These are phyloP conservation scores for Rhagonycha lutea DNA, from an alignment of 2,888 invertebrate genomes.

Conservation along the genomic window DNA sequence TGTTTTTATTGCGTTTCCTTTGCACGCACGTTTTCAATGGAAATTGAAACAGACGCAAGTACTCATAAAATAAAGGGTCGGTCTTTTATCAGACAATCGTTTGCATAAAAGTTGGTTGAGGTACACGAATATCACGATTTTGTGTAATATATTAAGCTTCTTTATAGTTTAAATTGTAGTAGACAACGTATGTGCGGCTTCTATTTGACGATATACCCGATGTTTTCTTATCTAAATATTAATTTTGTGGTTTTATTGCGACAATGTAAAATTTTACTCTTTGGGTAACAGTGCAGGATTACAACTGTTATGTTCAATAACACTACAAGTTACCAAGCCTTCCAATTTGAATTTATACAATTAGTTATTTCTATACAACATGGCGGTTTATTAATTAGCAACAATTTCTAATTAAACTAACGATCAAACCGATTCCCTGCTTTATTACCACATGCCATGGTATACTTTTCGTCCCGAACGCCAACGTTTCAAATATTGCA, in stretches of 20 bases:
- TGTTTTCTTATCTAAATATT: constrained; percentile 1
- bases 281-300: constrained; percentile 1
- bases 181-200: constrained; percentile 3
- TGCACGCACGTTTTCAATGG: constrained; percentile 37
- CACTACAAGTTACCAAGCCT: constrained; percentile 1
- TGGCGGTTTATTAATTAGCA: background rate
- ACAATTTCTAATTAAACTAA: background rate
- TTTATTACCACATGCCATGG: no score
- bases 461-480: no score
- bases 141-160: constrained; percentile 15
- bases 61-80: constrained; percentile 37
- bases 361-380: constrained; percentile 6
- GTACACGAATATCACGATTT: constrained; percentile 34
- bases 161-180: constrained; percentile 11
- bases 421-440: background rate
- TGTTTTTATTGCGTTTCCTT: constrained; percentile 36
- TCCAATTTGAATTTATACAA: constrained; percentile 3
- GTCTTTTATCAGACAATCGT: constrained; percentile 38
- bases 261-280: constrained; percentile 12
- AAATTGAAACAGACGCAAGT: constrained; percentile 40
- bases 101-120: constrained; percentile 34
- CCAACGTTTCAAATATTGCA: background rate
- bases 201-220: constrained; percentile 11
- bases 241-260: background rate
- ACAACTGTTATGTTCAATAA: constrained; percentile 3